phyloP scores from a whole-genome alignment of 2,888 invertebrate species.

The Epinotia demarniana region DNA sequence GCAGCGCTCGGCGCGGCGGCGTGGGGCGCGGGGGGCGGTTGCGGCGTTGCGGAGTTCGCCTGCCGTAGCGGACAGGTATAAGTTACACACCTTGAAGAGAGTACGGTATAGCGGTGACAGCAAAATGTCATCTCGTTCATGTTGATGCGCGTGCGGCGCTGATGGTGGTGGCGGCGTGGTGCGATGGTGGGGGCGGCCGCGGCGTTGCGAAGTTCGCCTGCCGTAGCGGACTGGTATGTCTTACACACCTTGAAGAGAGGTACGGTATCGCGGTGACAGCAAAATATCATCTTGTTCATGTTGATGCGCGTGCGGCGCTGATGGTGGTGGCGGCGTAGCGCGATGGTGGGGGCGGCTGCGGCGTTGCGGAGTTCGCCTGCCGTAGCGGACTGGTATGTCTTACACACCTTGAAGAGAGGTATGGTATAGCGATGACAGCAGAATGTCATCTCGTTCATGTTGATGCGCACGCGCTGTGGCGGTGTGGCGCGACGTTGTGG shows the following conservation, averaged over 20 bases:
- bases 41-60: slow-evolving; percentile 91
- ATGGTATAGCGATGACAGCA: too few relatives aligned
- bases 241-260: neutral
- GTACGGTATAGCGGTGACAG: too few relatives aligned
- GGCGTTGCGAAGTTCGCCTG: neutral
- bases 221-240: neutral
- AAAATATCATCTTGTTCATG: too few relatives aligned
- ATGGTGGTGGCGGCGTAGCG: too few relatives aligned
- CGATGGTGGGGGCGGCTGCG: neutral
- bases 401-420: neutral
- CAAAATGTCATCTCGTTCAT: too few relatives aligned
- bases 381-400: neutral
- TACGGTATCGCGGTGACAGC: too few relatives aligned
- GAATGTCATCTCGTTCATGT: too few relatives aligned
- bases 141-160: too few relatives aligned
- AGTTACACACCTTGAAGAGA: neutral
- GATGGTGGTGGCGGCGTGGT: too few relatives aligned
- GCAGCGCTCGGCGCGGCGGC: slow-evolving; percentile 42
- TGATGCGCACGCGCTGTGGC: too few relatives aligned
- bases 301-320: too few relatives aligned
- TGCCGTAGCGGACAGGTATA: slow-evolving; percentile 84
- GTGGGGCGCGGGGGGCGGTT: slow-evolving; percentile 68
- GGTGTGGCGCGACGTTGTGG: too few relatives aligned
- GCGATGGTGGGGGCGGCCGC: neutral
- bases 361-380: neutral